A percentile compares a stretch with the other conserved stretches of the same genome.
phyloP scores from a whole-genome alignment of 2,888 invertebrate genomes.

The Pemphredon lugubris region DNA sequence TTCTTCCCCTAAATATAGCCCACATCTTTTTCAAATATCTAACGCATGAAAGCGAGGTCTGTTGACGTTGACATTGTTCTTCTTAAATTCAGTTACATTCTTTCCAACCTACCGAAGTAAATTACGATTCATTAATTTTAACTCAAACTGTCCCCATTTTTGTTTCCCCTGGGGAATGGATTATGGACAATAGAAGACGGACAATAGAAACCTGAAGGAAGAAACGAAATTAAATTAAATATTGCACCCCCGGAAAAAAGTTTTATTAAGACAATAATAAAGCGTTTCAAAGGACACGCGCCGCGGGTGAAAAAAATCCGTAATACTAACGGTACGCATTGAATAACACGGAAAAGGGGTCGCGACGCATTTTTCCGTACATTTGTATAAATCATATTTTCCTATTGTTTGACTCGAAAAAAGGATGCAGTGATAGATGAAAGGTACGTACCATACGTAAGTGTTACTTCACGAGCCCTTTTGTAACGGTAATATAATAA shows the following conservation, averaged over 20 bases:
- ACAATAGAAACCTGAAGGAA: neutral
- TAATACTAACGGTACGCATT: neutral
- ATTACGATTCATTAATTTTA: conserved; percentile 23
- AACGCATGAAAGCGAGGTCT: no score
- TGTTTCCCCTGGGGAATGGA: conserved; percentile 7
- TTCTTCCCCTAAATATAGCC: no score
- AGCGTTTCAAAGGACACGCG: neutral
- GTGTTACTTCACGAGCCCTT: no score
- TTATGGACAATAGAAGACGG: conserved; percentile 12
- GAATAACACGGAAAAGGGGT: neutral
- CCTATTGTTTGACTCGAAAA: neutral
- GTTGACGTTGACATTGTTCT: no score
- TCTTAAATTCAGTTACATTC: no score
- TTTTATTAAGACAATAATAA: neutral
- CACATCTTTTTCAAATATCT: no score
- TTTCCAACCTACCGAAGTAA: neutral
- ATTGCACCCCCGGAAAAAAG: conserved; percentile 3
- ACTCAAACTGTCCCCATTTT: conserved; percentile 29
- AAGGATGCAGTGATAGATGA: neutral
- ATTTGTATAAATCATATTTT: neutral
- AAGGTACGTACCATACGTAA: no score
- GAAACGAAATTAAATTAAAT: neutral
- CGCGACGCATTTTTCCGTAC: neutral
- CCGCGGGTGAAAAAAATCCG: neutral
- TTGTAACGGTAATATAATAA: no score